Conservation (phyloP, 1,140 invertebrate genomes). For the Hestina assimilis region DNA sequence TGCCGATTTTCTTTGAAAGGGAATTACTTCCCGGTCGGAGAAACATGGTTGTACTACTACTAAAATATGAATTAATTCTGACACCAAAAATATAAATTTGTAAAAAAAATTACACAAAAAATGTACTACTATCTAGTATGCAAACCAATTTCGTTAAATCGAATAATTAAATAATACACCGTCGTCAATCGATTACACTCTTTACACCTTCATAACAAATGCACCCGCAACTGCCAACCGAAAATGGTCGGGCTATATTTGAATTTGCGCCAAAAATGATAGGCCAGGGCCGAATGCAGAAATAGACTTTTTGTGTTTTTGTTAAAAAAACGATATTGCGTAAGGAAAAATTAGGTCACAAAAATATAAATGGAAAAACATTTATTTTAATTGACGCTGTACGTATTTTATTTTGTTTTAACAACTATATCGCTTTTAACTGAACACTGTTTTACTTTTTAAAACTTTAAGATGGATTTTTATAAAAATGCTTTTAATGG, state of each 20-base stretch:
- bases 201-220: slow-evolving; percentile 11
- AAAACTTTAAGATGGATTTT: no score
- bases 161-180: not conserved
- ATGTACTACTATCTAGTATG: no score
- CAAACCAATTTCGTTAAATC: not conserved
- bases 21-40: no score
- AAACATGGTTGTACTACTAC: no score
- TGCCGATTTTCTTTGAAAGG: no score
- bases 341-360: slow-evolving; percentile 8
- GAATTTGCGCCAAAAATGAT: slow-evolving; percentile 22
- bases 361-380: not conserved
- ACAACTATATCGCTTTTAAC: not conserved
- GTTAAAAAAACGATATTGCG: slow-evolving; percentile 1
- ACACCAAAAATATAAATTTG: no score
- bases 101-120: no score
- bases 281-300: slow-evolving; percentile 2
- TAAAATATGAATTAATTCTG: no score
- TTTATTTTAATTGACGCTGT: not conserved
- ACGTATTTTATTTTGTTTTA: not conserved
- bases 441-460: not conserved
- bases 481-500: not conserved
- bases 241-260: slow-evolving; percentile 21
- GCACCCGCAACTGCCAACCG: not conserved
- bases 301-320: slow-evolving; percentile 13
- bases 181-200: not conserved